Evolutionary conservation across 2,797 vertebrate species (phyloP).

Genomic region (Sparidentex hasta): DNA sequence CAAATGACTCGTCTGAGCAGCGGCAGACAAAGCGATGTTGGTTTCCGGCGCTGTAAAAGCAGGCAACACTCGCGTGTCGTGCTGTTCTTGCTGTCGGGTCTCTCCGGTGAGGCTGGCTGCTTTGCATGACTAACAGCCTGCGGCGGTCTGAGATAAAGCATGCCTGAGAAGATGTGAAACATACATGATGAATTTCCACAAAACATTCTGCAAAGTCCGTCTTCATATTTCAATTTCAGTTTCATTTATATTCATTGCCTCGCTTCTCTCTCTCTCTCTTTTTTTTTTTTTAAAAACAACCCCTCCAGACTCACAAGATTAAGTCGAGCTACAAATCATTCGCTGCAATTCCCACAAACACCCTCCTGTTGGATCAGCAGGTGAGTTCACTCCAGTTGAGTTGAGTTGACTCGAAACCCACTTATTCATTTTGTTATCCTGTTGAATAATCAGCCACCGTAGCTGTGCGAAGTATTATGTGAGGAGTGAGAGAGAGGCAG

Average conservation of each 20-base stretch:
- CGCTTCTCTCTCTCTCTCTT: constrained; percentile 45
- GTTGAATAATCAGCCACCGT: constrained; percentile 2
- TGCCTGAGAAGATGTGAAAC: constrained; percentile 27
- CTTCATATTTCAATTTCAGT: constrained; percentile 2
- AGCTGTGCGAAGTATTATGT: neutral
- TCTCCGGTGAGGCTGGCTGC: constrained; percentile 7
- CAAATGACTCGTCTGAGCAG: constrained; percentile 9
- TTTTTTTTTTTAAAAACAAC: no score
- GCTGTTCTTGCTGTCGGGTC: neutral
- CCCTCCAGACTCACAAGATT: constrained; percentile 93
- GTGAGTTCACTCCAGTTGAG: constrained; percentile 88
- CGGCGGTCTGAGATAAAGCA: constrained; percentile 27
- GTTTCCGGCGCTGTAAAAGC: neutral
- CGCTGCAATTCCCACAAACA: constrained; percentile 98
- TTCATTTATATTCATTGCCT: constrained; percentile 21
- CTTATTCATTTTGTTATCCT: constrained; percentile 3
- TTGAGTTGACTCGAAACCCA: constrained; percentile 29
- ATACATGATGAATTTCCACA: neutral
- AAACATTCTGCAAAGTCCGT: neutral
- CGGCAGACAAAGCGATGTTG: neutral
- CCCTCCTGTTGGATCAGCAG: constrained; percentile 96
- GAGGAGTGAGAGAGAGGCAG: neutral
- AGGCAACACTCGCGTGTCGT: neutral
- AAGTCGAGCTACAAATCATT: constrained; percentile 95
- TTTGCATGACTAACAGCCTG: constrained; percentile 45